Evolutionary conservation across 2,797 vertebrate species (phyloP), one percentile per base, ranked within the genome.

Genomic region (Orestias chungarensis): DNA sequence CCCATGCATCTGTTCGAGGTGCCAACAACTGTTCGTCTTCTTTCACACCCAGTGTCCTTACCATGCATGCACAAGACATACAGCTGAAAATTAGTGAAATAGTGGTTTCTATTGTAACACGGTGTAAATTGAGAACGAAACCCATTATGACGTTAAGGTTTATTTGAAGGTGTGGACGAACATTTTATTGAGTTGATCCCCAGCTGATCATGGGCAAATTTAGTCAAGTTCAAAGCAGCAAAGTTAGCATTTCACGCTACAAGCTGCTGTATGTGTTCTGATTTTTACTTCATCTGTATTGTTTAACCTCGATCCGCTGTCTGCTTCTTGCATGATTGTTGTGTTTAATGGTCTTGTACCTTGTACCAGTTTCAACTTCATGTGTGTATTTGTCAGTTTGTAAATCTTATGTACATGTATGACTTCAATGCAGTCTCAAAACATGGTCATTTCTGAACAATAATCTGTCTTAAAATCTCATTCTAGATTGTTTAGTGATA

Each of bases 281-380:
- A 92, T 91, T 91, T 62, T 89, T 88, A 83, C 92, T 89, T 82
- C 88, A 91, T 93, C 86, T 88, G 83, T 91, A 79, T 83, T 88
- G 79, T 90, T 87, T 86, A 91, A 89, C 68, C 86, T 82, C 88
- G 79, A 87, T 88, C 82, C 70, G 80, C 86, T 86, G 83, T 91
- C 79, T 83, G 88, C 89, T 90, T 88, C 80, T 74, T 93, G 91
- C 93, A 93, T 92, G 92, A 81, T 69, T 69, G 65, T 84, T 55
- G 77, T 91, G 91, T 92, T 81, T 61, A 89, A 85, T 69, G 80
- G 80, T 86, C 83, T 80, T 71, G 42, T 83, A 85, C 77, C 78
- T 80, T 85, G 87, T 91, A 87, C 81, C n/a, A 83, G 71, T 84
- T 82, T 74, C 82, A 74, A 79, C 85, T 81, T 79, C 83, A 61